phyloP scores from a whole-genome alignment of 2,113 vertebrate species.

The Martes martes region DNA sequence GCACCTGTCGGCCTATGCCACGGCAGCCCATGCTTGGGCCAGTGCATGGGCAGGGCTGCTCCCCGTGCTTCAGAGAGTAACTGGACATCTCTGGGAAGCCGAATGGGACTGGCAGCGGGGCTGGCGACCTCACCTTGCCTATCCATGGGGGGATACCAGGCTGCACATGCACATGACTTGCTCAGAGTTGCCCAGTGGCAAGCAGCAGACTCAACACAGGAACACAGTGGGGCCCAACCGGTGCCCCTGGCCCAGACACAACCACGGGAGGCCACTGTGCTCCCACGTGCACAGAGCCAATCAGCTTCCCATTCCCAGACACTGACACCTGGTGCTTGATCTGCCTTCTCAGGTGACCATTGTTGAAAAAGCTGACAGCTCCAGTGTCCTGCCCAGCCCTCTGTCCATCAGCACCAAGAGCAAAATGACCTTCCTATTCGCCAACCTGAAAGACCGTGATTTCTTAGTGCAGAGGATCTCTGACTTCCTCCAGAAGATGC shows the following conservation, averaged over 20 bases:
- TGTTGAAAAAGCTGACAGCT: slow-evolving; percentile 98
- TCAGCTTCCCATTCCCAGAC: neutral
- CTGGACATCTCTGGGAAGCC: neutral
- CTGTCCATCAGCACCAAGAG: slow-evolving; percentile 98
- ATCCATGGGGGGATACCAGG: rapidly evolving
- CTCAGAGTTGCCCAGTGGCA: rapidly evolving
- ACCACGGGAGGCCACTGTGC: rapidly evolving
- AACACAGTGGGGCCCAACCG: neutral
- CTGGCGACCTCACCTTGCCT: too few relatives aligned
- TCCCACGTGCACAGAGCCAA: rapidly evolving
- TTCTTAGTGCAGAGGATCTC: slow-evolving; percentile 97
- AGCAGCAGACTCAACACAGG: too few relatives aligned
- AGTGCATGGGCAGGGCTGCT: neutral
- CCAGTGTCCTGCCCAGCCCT: slow-evolving; percentile 94
- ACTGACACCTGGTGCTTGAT: neutral
- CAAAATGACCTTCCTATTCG: slow-evolving; percentile 98
- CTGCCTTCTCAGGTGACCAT: slow-evolving; percentile 89
- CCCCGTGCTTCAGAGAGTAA: neutral
- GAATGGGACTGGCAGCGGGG: neutral
- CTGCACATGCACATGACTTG: rapidly evolving
- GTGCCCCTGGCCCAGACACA: neutral
- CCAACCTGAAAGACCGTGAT: slow-evolving; percentile 96
- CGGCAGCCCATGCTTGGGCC: neutral
- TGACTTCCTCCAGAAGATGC: slow-evolving; percentile 95
- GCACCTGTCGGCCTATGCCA: neutral